Percentiles rank a stretch among this genome's conserved stretches.
These are phyloP conservation scores for Atta cephalotes DNA, from an alignment of 1,140 invertebrate species.

Conservation along the genomic window DNA sequence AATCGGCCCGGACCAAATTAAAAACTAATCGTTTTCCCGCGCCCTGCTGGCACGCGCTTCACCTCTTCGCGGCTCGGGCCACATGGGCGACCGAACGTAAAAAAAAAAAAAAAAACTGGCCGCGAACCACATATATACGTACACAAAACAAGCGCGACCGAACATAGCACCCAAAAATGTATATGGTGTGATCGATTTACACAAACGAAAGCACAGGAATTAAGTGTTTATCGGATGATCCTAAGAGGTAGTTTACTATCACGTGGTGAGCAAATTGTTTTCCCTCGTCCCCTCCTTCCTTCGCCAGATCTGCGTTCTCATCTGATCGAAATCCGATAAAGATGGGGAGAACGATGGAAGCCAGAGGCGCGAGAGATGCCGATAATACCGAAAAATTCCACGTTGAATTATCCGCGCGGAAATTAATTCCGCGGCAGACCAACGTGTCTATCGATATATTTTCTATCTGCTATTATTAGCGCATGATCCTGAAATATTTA, in stretches of 20 bases:
- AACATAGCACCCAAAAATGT: not conserved
- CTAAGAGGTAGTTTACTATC: slow-evolving; percentile 51
- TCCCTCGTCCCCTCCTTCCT: not conserved
- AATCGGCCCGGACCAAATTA: slow-evolving; percentile 78
- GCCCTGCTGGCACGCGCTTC: slow-evolving; percentile 74
- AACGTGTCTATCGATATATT: not conserved
- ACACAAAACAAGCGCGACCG: not conserved
- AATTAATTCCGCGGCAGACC: slow-evolving; percentile 34
- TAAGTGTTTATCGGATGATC: slow-evolving; percentile 60
- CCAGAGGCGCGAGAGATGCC: slow-evolving; percentile 1
- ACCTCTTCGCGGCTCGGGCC: slow-evolving; percentile 65
- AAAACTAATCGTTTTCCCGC: slow-evolving; percentile 82
- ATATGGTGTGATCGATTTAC: slow-evolving; percentile 42
- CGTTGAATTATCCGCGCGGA: not conserved
- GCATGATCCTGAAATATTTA: not conserved
- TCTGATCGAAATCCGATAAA: slow-evolving; percentile 68
- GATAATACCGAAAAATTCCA: slow-evolving; percentile 36
- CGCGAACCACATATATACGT: not conserved
- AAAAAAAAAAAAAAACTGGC: slow-evolving; percentile 40
- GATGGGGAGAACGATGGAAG: slow-evolving; percentile 9
- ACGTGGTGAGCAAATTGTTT: slow-evolving; percentile 69
- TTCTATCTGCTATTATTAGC: not conserved
- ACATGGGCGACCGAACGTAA: slow-evolving; percentile 23
- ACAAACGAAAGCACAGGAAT: slow-evolving; percentile 34
- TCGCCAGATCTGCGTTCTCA: not conserved